A percentile compares a stretch with the other conserved stretches of the same genome.
Evolutionary conservation across 2,113 vertebrate genomes (phyloP).

Genomic region (Ctenomys sociabilis): DNA sequence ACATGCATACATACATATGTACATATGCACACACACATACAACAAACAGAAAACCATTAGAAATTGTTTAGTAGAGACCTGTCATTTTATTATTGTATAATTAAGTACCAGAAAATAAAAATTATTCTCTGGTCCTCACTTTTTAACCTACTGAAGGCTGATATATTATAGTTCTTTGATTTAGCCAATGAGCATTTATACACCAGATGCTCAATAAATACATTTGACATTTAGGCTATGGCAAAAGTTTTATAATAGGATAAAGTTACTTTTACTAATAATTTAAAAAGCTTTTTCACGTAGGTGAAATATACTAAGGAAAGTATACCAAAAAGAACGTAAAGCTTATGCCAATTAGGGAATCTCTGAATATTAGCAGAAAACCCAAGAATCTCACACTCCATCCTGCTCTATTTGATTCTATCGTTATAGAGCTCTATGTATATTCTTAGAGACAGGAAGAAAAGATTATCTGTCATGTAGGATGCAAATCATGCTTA

Average conservation of each 20-base stretch:
- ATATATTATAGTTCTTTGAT: neutral
- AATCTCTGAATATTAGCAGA: constrained; percentile 3
- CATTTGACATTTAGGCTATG: neutral
- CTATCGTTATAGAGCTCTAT: neutral
- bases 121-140: neutral
- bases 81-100: neutral
- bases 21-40: neutral
- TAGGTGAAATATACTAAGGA: constrained; percentile 26
- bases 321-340: neutral
- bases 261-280: constrained; percentile 38
- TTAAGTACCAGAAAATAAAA: neutral
- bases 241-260: neutral
- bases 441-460: constrained; percentile 62
- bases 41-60: neutral
- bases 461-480: constrained; percentile 70
- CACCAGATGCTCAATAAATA: neutral
- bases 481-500: constrained; percentile 73
- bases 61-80: neutral
- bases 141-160: neutral
- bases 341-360: constrained; percentile 24
- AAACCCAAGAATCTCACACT: constrained; percentile 11
- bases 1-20: neutral
- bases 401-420: neutral
- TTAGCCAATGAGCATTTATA: neutral
- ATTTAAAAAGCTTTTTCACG: neutral